Conservation (phyloP, 2,113 vertebrate genomes). For the Rhinogobius similis region DNA sequence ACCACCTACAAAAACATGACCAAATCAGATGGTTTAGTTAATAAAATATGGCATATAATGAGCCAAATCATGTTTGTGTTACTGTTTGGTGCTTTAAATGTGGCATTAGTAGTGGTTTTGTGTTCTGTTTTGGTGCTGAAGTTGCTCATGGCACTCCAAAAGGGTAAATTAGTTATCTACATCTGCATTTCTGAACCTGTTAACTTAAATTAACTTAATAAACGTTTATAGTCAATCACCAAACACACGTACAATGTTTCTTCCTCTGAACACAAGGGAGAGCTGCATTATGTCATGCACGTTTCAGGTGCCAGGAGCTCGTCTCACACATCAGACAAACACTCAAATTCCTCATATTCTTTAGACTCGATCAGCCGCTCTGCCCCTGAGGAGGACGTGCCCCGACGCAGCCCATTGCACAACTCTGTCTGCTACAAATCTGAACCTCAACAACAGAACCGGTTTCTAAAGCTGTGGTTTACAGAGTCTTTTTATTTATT, state of each 20-base stretch:
- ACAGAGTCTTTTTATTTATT: neutral
- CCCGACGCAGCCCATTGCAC: conserved; percentile 24
- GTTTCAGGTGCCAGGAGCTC: conserved; percentile 1
- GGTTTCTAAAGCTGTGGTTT: neutral
- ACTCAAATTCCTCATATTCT: conserved; percentile 2
- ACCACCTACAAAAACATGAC: too few relatives aligned
- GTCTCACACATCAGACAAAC: neutral
- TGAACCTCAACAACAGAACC: conserved; percentile 1
- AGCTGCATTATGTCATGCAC: neutral
- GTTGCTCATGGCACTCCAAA: too few relatives aligned
- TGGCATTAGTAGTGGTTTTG: too few relatives aligned
- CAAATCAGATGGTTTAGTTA: too few relatives aligned
- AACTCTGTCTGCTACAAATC: conserved; percentile 26
- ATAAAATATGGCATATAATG: too few relatives aligned
- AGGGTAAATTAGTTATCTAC: too few relatives aligned
- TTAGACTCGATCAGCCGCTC: neutral
- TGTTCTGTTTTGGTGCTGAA: too few relatives aligned
- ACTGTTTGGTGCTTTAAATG: too few relatives aligned
- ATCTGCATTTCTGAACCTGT: too few relatives aligned
- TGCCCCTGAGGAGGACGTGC: conserved; percentile 33
- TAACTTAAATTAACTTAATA: too few relatives aligned
- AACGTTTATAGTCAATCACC: too few relatives aligned
- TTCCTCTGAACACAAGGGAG: neutral
- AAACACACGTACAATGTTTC: neutral
- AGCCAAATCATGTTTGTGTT: too few relatives aligned